Percentiles rank a stretch among this genome's conserved stretches.
These are phyloP conservation scores for Bombus confusus DNA, from an alignment of 1,140 invertebrate genomes.

Conservation along the genomic window DNA sequence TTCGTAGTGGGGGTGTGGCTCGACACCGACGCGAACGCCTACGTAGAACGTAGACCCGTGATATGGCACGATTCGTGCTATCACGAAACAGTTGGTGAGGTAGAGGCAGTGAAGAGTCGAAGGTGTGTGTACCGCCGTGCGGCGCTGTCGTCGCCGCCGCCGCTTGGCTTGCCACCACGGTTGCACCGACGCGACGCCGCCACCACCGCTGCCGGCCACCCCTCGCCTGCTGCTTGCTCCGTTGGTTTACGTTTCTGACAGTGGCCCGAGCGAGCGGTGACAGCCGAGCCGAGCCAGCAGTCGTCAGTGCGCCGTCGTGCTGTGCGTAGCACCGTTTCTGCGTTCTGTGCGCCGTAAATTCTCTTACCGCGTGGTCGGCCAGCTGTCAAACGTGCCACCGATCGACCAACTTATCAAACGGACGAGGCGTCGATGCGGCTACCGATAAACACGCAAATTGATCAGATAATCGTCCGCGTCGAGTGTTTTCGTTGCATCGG, in stretches of 20 bases:
- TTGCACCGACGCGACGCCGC: conserved; percentile 40
- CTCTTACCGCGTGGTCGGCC: conserved; percentile 63
- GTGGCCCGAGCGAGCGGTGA: conserved; percentile 61
- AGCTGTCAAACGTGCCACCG: conserved; percentile 65
- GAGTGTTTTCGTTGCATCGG: not conserved
- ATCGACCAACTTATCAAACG: not conserved
- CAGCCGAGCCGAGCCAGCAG: conserved; percentile 60
- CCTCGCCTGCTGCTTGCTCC: conserved; percentile 34
- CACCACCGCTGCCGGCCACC: conserved; percentile 27
- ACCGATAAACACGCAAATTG: not conserved
- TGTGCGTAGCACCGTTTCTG: conserved; percentile 24
- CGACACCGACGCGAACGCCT: conserved; percentile 47
- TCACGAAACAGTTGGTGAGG: conserved; percentile 16
- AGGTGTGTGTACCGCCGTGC: conserved; percentile 41
- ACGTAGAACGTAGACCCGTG: conserved; percentile 46
- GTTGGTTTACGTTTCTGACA: conserved; percentile 59
- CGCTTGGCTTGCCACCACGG: conserved; percentile 54
- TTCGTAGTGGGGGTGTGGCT: conserved; percentile 46
- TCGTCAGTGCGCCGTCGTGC: conserved; percentile 61
- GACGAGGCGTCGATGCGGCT: too few species aligned
- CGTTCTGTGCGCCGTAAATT: conserved; percentile 14
- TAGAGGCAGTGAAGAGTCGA: conserved; percentile 30
- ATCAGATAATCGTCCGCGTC: not conserved
- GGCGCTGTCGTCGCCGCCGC: conserved; percentile 62
- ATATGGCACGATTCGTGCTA: conserved; percentile 16